These are phyloP conservation scores for Diplolepis rosae DNA, from an alignment of 2,888 invertebrate genomes.

Conservation along the genomic window DNA sequence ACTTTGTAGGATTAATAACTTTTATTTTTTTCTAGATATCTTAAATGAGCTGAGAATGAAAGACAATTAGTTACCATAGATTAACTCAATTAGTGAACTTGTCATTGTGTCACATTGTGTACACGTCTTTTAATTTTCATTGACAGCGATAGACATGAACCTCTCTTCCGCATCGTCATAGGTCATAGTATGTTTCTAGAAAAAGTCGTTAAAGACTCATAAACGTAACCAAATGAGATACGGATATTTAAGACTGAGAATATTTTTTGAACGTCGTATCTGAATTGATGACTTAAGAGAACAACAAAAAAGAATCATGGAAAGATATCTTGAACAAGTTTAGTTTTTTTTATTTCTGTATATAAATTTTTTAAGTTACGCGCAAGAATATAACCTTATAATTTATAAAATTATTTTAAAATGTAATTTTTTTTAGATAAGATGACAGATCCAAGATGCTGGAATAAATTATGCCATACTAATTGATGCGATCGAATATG, in stretches of 20 bases:
- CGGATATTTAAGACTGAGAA: not conserved
- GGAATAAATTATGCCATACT: no score
- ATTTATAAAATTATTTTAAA: no score
- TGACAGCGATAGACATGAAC: not conserved
- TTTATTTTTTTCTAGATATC: no score
- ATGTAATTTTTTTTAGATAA: no score
- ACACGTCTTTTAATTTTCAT: conserved; percentile 2
- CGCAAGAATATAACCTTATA: no score
- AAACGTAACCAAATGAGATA: conserved; percentile 19
- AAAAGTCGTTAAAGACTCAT: conserved; percentile 5
- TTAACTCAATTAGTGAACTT: conserved; percentile 1
- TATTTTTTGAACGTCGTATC: not conserved
- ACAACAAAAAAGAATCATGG: conserved; percentile 13
- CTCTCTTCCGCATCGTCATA: not conserved
- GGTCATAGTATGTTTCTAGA: conserved; percentile 4
- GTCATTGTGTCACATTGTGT: no score
- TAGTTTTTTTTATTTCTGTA: not conserved
- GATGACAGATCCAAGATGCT: no score
- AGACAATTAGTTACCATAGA: not conserved
- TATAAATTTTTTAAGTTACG: no score
- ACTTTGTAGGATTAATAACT: no score
- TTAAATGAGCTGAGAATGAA: not conserved
- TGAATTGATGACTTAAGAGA: conserved; percentile 16
- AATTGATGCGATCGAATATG: no score
- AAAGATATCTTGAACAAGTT: conserved; percentile 4